Evolutionary conservation across 1,140 invertebrate genomes (phyloP), one percentile per base, ranked within the genome.

Genomic region (Micrasema minimum): DNA sequence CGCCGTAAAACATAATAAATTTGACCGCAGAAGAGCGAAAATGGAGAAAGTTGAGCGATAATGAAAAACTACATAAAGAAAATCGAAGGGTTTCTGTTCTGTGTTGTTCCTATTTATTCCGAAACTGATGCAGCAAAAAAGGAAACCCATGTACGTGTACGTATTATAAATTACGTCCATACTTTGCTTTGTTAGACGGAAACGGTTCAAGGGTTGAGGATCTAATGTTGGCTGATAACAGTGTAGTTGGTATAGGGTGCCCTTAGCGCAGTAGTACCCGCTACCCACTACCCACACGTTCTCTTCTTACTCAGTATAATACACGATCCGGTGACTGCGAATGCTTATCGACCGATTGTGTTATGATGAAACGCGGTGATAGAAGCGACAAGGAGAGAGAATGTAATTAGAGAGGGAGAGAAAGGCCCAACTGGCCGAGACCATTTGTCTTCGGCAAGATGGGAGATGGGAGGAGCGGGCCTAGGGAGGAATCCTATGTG

Each of bases 401-500:
- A 68, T 62, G 66, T 70, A 72, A 53, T 69, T 68, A 45, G 64
- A 67, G 69, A 43, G 66, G 68, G 73, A 62, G 71, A 31, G 55
- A 59, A 65, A 20, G 69, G 71, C 43, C 37, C 59, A 77, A 74
- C 76, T 68, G 76, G 43, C 76, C 75, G 76, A 78, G 78, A 79
- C 80, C 82, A 83, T 83, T 83, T 82, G 82, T 83, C 82, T 82
- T 81, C 80, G 72, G 78, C 76, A 77, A 72, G 76, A 77, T 77
- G 78, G 77, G 77, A 72, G 76, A 77, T 77, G 78, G 77, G 77
- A 77, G 75, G 77, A 77, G 76, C 67, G 76, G 76, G 78, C 78
- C 79, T 83, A 80, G 80, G 81, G 83, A 78, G 82, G 83, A 83
- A 80, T 82, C 83, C 84, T 81, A 82, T 81, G 82, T 82, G 83